Conservation (phyloP, 2,888 invertebrate species). For the Nudaria mundana region DNA sequence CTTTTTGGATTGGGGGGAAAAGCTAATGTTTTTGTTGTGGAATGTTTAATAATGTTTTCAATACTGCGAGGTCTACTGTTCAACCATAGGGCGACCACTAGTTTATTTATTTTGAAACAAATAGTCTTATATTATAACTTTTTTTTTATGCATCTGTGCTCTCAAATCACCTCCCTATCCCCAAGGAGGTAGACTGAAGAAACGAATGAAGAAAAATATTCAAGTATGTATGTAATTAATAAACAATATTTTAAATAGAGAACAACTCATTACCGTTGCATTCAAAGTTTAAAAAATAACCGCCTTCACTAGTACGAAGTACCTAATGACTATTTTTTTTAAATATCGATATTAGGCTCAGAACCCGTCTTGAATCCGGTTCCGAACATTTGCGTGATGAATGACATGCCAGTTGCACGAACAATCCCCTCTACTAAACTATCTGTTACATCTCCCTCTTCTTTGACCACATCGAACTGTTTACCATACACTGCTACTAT, state of each 20-base stretch:
- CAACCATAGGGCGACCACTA: too few relatives aligned
- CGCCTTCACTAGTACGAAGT: constrained; percentile 43
- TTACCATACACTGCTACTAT: constrained; percentile 37
- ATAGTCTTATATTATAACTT: too few relatives aligned
- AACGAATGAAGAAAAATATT: too few relatives aligned
- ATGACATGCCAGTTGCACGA: constrained; percentile 67
- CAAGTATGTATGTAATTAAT: too few relatives aligned
- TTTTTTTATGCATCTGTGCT: too few relatives aligned
- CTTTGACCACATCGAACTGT: constrained; percentile 13
- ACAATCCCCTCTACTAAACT: constrained; percentile 39
- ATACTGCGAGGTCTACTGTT: too few relatives aligned
- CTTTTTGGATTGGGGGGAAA: too few relatives aligned
- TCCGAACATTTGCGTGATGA: constrained; percentile 72
- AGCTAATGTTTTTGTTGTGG: too few relatives aligned
- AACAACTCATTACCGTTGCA: constrained; percentile 12
- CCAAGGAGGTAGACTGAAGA: too few relatives aligned
- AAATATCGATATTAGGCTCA: constrained; percentile 52
- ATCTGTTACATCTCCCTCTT: constrained; percentile 27
- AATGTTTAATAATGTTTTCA: too few relatives aligned
- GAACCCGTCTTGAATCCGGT: constrained; percentile 68
- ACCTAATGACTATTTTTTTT: constrained; percentile 51
- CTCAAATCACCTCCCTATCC: too few relatives aligned
- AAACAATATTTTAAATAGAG: constrained; percentile 1
- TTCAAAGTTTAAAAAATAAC: constrained; percentile 23
- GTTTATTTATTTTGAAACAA: too few relatives aligned